Base-by-base conservation (phyloP, 2,113 vertebrate genomes). In the Sialia sialis region DNA sequence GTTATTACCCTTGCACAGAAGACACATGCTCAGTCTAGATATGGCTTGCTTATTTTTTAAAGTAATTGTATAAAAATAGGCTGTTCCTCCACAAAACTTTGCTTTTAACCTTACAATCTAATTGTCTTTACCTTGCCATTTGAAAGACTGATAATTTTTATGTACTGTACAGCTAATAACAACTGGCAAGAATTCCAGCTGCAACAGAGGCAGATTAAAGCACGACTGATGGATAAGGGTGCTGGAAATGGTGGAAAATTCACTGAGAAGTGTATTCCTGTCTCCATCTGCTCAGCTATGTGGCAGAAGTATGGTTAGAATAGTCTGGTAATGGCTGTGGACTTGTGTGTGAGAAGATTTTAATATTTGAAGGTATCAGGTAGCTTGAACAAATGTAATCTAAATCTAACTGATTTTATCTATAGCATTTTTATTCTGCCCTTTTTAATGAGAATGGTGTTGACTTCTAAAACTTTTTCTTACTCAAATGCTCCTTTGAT, bases 1-100 rank as follows among this genome's bases (percentile, higher is more conserved):
- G 70, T 95, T 92, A 94, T 95, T 96, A 62, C 16, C 93, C 73
- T 95, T 86, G 60, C 51, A 54, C 34, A 36, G 83, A 91, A 88
- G 44, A 76, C 34, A 49, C 46, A 32, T n/a, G 46, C 30, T 95
- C 6, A 0, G 68, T 93, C 74, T 81, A 95, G 90, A 68, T 73
- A 79, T 51, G 29, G 19, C 34, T 69, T 95, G 49, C 41, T 88
- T 95, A 46, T 79, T 81, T 87, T 93, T 90, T 11, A 81, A 81
- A 83, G 27, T 64, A 89, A 75, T 48, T 43, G 4, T 73, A 30
- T 73, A 62, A 91, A 94, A 89, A 82, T 82, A 84, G 2, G 29
- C 36, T 75, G 16, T 82, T 11, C 54, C 30, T 62, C 46, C 64
- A 67, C 36, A 36, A 55, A 94, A 46, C 38, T 77, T 34, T 87